A percentile compares a stretch with the other conserved stretches of the same genome.
phyloP scores from a whole-genome alignment of 2,797 vertebrate genomes.

The Bufotes viridis region DNA sequence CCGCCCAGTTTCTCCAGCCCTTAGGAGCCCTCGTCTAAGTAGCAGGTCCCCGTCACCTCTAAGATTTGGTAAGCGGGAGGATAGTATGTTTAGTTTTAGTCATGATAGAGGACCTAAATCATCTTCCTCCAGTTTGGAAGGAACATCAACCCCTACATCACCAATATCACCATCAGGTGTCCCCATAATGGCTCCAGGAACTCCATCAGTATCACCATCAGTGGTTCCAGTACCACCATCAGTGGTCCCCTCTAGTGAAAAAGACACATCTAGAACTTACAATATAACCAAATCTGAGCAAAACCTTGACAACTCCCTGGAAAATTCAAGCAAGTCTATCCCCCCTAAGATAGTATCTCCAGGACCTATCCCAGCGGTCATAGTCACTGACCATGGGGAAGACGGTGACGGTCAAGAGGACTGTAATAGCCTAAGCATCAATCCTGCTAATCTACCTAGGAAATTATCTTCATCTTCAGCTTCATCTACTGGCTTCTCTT shows the following conservation, averaged over 20 bases:
- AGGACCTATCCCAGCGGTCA: constrained; percentile 84
- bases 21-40: constrained; percentile 80
- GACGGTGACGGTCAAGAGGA: constrained; percentile 72
- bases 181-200: not conserved
- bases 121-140: constrained; percentile 46
- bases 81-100: not conserved
- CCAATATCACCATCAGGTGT: not conserved
- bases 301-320: not conserved
- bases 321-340: constrained; percentile 44
- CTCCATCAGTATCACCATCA: not conserved
- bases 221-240: not conserved
- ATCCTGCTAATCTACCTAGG: constrained; percentile 75
- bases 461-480: constrained; percentile 97
- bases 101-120: constrained; percentile 3
- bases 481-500: constrained; percentile 96
- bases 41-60: constrained; percentile 70
- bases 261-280: constrained; percentile 22
- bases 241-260: not conserved
- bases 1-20: constrained; percentile 69
- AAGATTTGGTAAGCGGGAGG: not conserved
- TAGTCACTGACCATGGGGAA: constrained; percentile 90
- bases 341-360: constrained; percentile 33
- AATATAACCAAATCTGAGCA: not conserved
- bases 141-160: constrained; percentile 11
- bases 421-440: constrained; percentile 73